A percentile compares a stretch with the other conserved stretches of the same genome.
Conservation (phyloP, 2,888 invertebrate genomes). For the Drosophila formosana region DNA sequence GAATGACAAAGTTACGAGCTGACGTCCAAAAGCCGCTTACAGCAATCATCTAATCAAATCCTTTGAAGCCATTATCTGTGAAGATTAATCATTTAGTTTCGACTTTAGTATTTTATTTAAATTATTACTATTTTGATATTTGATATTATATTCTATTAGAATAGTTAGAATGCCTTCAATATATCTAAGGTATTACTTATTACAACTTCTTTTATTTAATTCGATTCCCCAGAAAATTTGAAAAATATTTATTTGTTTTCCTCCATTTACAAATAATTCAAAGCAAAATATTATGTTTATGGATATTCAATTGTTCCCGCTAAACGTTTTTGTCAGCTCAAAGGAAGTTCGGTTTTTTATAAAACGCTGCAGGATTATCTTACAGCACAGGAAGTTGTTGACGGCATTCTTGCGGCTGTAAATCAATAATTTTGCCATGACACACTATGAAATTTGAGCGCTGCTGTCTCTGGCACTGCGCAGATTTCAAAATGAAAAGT, state of each 20-base stretch:
- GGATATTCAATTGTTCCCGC: background rate
- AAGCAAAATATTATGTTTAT: background rate
- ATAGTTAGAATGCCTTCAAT: no score
- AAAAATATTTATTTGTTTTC: no score
- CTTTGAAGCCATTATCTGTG: conserved; percentile 13
- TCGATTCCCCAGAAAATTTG: no score
- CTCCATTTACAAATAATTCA: background rate
- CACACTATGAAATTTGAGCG: conserved; percentile 62
- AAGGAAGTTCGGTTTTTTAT: background rate
- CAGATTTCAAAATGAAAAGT: conserved; percentile 23
- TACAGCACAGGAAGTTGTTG: conserved; percentile 20
- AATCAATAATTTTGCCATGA: conserved; percentile 56
- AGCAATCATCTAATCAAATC: conserved; percentile 61
- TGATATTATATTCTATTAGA: no score
- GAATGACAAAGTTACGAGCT: conserved; percentile 11
- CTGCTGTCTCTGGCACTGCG: conserved; percentile 32
- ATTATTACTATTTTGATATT: no score
- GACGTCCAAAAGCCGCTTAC: conserved; percentile 63
- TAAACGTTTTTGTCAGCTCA: background rate
- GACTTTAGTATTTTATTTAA: background rate
- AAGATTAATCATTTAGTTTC: background rate
- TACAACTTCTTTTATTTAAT: no score
- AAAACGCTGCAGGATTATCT: conserved; percentile 31
- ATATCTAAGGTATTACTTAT: no score
- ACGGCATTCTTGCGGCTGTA: conserved; percentile 12